These are phyloP conservation scores for Thamnophis sirtalis DNA, from an alignment of 2,113 vertebrate genomes.

Conservation along the genomic window DNA sequence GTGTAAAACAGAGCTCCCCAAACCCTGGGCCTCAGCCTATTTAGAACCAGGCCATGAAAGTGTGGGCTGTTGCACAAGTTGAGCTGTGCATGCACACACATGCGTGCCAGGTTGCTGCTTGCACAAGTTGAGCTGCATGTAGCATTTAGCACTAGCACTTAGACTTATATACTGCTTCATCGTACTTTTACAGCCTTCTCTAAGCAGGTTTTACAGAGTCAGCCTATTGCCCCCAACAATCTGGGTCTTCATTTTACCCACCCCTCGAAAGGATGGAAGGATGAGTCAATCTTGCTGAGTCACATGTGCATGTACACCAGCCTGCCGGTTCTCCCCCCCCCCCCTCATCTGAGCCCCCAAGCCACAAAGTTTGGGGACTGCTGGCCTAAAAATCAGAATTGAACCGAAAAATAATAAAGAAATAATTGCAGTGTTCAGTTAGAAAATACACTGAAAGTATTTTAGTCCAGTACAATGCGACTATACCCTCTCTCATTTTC, in stretches of 20 bases:
- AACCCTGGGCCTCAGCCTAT: not conserved
- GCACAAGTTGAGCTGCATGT: not conserved
- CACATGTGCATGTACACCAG: rapidly evolving
- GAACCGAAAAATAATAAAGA: not conserved
- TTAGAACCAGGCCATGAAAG: not conserved
- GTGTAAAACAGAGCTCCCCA: not conserved
- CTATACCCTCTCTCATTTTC: not conserved
- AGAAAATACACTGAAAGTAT: not conserved
- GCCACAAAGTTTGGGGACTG: no score
- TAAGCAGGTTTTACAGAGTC: no score
- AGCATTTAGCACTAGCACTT: no score
- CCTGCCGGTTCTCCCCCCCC: no score
- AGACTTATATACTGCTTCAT: no score
- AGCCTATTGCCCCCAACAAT: no score
- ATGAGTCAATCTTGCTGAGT: no score
- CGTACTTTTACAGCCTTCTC: no score
- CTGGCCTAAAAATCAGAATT: not conserved
- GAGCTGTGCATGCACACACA: not conserved
- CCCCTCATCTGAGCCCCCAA: no score
- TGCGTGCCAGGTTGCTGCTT: not conserved
- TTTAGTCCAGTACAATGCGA: not conserved
- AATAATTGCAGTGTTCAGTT: not conserved
- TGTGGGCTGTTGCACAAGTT: not conserved
- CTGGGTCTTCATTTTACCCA: no score
- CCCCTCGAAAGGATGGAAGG: no score